Evolutionary conservation across 1,140 invertebrate species (phyloP), one percentile per base, ranked within the genome.

Genomic region (Aradophagus sp.): DNA sequence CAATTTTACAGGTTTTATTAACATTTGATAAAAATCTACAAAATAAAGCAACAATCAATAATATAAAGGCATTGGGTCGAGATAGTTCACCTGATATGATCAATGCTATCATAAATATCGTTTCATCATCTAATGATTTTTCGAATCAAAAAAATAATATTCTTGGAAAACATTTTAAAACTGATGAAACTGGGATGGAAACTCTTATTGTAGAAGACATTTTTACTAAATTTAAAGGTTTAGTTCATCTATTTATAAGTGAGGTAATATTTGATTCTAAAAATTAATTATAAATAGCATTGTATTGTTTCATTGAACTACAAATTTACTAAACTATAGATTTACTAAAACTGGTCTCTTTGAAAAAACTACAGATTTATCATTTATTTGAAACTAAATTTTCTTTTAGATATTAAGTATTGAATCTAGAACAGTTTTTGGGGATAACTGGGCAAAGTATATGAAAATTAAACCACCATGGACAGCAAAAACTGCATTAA

Each of bases 11-110:
- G 83, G 62, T 84, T 10, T 71, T 86, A 27, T 36, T 86, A 15
- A 80, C 85, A 0, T 84, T 81, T 48, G 84, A 86, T 23, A 79
- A 80, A 69, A 86, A 86, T 77, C 74, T 86, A 6, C 80, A 81
- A 32, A 86, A 79, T 27, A 86, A 86, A 73, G 81, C 83, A 2
- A 77, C 79, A 61, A 76, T 86, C 48, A 56, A 84, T 53, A 76
- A 82, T 50, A 75, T 85, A 23, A 23, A 55, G 3, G 48, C 71
- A 2, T 38, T 84, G 23, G 77, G 80, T 6, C 50, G 61, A n/a
- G 34, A 80, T 11, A 77, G 79, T 50, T 70, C 75, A 8, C 42
- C 84, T 2, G 81, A 83, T 35, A 81, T 75, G 74, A 73, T 83
- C 12, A 80, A 82, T 67, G 71, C 44, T 29, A 35, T 81, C 3